Percentiles rank a stretch among this genome's conserved stretches.
Evolutionary conservation across 2,888 invertebrate genomes (phyloP).

Genomic region (Megalurothrips usitatus): DNA sequence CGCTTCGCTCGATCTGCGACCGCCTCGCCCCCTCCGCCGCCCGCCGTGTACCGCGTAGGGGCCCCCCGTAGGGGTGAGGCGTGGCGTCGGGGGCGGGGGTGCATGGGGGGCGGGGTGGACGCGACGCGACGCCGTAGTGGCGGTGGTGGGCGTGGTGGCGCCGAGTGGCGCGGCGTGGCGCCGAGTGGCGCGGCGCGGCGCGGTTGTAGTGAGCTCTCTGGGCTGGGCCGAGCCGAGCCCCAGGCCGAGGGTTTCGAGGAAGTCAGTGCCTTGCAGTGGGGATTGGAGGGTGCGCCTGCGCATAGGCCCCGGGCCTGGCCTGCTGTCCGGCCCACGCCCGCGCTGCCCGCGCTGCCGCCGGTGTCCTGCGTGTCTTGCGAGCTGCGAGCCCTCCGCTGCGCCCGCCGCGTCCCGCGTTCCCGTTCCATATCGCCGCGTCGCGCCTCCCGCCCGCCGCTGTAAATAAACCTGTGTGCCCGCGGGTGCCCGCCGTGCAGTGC

Average conservation of each 20-base stretch:
- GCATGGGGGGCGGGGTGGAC: slow-evolving; percentile 1
- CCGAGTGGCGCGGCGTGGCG: not conserved
- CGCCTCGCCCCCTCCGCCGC: not conserved
- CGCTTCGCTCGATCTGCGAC: not conserved
- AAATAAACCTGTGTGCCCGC: not conserved
- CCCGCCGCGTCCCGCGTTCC: not conserved
- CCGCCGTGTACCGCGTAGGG: not conserved
- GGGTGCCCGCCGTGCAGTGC: not conserved
- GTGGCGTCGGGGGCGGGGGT: not conserved
- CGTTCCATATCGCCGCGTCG: not conserved
- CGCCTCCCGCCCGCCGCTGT: not conserved
- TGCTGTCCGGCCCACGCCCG: not conserved
- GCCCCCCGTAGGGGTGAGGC: not conserved
- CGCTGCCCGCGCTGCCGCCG: not conserved
- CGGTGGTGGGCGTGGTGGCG: not conserved
- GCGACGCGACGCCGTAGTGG: not conserved
- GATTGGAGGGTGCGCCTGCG: not conserved
- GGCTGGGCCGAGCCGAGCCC: not conserved
- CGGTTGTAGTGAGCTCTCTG: not conserved
- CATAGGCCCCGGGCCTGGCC: not conserved
- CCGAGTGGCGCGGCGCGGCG: not conserved
- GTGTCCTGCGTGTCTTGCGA: not conserved
- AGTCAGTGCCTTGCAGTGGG: slow-evolving; percentile 1
- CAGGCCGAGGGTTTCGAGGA: slow-evolving; percentile 1
- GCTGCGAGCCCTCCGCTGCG: no score